phyloP scores from a whole-genome alignment of 1,140 invertebrate species.

The Aplysia californica region DNA sequence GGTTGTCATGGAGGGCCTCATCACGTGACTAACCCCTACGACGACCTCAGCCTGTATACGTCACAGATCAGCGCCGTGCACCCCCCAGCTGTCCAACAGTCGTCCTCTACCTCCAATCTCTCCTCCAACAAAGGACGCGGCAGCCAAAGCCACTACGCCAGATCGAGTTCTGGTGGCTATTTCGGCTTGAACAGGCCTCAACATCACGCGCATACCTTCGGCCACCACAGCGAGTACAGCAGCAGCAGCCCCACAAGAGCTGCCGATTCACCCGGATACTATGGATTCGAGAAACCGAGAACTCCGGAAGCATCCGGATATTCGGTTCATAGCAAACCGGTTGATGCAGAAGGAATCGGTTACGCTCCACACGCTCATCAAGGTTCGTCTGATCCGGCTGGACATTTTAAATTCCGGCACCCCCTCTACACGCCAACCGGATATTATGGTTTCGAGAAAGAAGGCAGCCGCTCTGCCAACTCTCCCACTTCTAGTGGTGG shows the following conservation, averaged over 20 bases:
- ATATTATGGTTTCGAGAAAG: too few species aligned
- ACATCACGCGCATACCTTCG: neutral
- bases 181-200: constrained; percentile 5
- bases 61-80: constrained; percentile 12
- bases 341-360: too few species aligned
- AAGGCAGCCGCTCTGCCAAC: too few species aligned
- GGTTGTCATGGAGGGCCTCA: too few species aligned
- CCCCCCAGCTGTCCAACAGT: neutral
- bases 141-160: neutral
- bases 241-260: neutral
- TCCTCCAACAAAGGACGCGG: neutral
- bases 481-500: too few species aligned
- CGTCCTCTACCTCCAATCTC: neutral
- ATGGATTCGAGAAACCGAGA: neutral
- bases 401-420: too few species aligned
- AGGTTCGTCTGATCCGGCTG: too few species aligned
- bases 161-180: neutral
- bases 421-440: too few species aligned
- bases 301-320: neutral
- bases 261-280: neutral
- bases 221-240: neutral
- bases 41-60: constrained; percentile 13
- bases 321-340: neutral
- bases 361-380: too few species aligned
- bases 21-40: too few species aligned